Evolutionary conservation across 2,113 vertebrate genomes (phyloP).

Genomic region (Sebastes fasciatus): DNA sequence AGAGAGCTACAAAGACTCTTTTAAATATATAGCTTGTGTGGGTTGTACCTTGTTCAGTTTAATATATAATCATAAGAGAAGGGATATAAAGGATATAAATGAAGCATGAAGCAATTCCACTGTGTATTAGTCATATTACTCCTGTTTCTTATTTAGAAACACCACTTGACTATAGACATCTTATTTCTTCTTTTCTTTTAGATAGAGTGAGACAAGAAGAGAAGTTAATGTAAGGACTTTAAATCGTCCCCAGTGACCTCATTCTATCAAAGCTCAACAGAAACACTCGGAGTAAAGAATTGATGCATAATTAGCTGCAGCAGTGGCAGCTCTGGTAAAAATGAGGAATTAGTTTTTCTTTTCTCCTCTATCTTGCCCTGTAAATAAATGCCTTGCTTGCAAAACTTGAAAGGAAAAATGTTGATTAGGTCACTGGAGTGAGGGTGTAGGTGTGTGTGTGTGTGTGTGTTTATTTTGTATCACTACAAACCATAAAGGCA

Average conservation of each 20-base stretch:
- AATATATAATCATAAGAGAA: constrained; percentile 6
- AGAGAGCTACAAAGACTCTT: not conserved
- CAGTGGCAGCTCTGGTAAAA: constrained; percentile 32
- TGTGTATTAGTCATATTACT: constrained; percentile 14
- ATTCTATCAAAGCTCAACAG: constrained; percentile 47
- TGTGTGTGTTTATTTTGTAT: not conserved
- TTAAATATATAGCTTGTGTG: not conserved
- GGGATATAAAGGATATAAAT: not conserved
- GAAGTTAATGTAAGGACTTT: constrained; percentile 15
- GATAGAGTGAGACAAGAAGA: not conserved
- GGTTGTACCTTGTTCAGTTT: constrained; percentile 2
- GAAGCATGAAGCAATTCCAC: not conserved
- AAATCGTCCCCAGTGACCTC: constrained; percentile 37
- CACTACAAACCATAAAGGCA: not conserved
- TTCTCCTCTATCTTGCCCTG: not conserved
- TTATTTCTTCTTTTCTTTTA: not conserved
- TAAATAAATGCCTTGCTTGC: constrained; percentile 32
- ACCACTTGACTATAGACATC: not conserved
- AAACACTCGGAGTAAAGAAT: constrained; percentile 16
- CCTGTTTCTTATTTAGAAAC: not conserved
- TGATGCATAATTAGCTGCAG: constrained; percentile 45
- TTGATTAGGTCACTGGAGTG: constrained; percentile 6
- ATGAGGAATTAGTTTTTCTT: constrained; percentile 29
- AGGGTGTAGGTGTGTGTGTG: not conserved
- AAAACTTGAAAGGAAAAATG: constrained; percentile 20